Conservation (phyloP, 2,113 vertebrate species). For the Cettia cetti region DNA sequence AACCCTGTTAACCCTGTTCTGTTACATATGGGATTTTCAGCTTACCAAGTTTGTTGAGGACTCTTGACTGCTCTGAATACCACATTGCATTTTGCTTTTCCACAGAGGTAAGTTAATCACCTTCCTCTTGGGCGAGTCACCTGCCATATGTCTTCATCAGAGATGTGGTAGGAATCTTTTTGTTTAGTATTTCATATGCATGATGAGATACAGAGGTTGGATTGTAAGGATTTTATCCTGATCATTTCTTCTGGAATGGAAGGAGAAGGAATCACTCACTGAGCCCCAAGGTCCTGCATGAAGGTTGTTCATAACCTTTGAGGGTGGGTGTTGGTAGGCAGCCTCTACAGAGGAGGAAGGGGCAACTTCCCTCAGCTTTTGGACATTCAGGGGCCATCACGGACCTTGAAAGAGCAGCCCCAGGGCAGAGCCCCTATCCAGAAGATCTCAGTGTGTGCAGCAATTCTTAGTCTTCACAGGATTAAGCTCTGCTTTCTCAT, state of each 20-base stretch:
- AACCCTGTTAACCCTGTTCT: background rate
- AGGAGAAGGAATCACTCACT: background rate
- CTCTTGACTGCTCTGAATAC: background rate
- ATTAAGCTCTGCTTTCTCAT: background rate
- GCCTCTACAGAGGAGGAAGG: background rate
- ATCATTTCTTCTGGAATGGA: background rate
- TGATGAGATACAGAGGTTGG: background rate
- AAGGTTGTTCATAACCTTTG: background rate
- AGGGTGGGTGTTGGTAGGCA: background rate
- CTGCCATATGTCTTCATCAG: background rate
- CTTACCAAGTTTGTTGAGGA: background rate
- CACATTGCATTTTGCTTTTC: background rate
- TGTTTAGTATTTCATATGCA: background rate
- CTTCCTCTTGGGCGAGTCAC: background rate
- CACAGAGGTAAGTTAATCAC: background rate
- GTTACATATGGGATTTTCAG: conserved; percentile 20
- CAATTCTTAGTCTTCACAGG: background rate
- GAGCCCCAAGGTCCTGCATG: background rate
- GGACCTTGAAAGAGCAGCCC: background rate
- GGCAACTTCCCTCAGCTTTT: background rate
- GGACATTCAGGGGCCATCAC: fast-evolving
- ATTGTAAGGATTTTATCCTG: background rate
- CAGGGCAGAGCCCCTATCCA: background rate
- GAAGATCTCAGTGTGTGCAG: background rate
- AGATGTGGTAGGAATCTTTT: background rate